Conservation (phyloP, 2,888 invertebrate genomes). For the Brachyopa scutellaris region DNA sequence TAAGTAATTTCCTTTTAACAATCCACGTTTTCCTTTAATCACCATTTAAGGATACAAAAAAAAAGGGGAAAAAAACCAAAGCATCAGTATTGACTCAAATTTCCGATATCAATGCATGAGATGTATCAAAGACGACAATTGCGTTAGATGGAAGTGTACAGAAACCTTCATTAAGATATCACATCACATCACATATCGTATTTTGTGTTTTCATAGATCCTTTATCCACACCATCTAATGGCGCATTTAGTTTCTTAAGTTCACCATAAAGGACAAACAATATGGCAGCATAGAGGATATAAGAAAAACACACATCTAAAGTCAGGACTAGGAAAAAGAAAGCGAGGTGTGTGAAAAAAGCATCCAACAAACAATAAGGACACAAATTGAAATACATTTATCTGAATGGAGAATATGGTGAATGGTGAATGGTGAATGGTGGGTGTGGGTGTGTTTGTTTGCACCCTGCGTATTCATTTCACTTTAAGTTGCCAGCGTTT, state of each 20-base stretch:
- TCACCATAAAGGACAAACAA: conserved; percentile 34
- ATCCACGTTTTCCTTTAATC: too few species aligned
- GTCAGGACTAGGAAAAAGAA: not conserved
- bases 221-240: conserved; percentile 60
- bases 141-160: conserved; percentile 21
- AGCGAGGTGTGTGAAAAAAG: conserved; percentile 28
- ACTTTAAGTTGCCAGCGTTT: conserved; percentile 24
- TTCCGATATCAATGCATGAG: conserved; percentile 62
- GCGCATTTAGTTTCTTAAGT: conserved; percentile 60
- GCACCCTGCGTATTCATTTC: too few species aligned
- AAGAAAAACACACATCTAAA: conserved; percentile 13
- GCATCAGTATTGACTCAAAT: not conserved
- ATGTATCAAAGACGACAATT: conserved; percentile 38
- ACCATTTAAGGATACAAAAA: too few species aligned
- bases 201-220: conserved; percentile 22
- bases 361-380: conserved; percentile 57
- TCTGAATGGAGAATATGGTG: conserved; percentile 42
- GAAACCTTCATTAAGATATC: conserved; percentile 60
- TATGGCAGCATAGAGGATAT: not conserved
- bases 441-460: conserved; percentile 14
- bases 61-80: too few species aligned
- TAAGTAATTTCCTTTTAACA: too few species aligned
- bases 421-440: conserved; percentile 6
- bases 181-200: conserved; percentile 44
- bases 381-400: conserved; percentile 71